These are phyloP conservation scores for Labeo rohita DNA, from an alignment of 2,113 vertebrate species.

Conservation along the genomic window DNA sequence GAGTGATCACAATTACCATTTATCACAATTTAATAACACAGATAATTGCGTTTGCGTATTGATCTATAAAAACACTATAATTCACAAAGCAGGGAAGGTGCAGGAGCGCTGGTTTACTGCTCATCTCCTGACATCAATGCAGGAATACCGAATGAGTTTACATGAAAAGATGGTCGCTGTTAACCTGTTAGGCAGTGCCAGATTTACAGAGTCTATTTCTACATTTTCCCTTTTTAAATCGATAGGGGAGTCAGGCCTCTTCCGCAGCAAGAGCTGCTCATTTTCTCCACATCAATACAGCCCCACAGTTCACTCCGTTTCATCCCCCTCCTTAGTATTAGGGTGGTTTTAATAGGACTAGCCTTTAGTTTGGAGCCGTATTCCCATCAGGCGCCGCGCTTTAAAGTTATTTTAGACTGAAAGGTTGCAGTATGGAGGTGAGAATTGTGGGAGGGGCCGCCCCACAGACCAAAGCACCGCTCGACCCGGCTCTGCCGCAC, in stretches of 20 bases:
- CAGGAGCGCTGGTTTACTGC: constrained; percentile 75
- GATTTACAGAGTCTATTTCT: constrained; percentile 79
- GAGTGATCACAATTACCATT: constrained; percentile 52
- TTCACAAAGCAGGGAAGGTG: constrained; percentile 63
- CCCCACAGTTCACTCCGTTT: constrained; percentile 67
- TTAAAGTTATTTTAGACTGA: constrained; percentile 60
- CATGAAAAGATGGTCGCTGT: constrained; percentile 68
- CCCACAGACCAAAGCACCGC: constrained; percentile 54
- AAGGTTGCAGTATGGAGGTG: constrained; percentile 54
- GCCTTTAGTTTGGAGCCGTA: constrained; percentile 58
- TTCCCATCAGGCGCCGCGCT: constrained; percentile 52
- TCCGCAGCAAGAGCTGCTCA: constrained; percentile 63
- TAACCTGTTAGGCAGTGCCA: constrained; percentile 75
- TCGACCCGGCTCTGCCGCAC: constrained; percentile 37
- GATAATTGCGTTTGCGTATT: constrained; percentile 62
- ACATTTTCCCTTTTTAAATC: constrained; percentile 73
- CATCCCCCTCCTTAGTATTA: constrained; percentile 58
- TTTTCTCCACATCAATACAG: constrained; percentile 79
- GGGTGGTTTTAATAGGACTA: constrained; percentile 60
- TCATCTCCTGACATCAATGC: constrained; percentile 71
- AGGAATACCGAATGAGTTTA: constrained; percentile 69
- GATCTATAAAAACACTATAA: constrained; percentile 64
- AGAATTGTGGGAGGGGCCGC: constrained; percentile 51
- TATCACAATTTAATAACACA: constrained; percentile 59
- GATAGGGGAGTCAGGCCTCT: constrained; percentile 68